phyloP scores from a whole-genome alignment of 2,888 invertebrate genomes.

The Trichogramma evanescens region DNA sequence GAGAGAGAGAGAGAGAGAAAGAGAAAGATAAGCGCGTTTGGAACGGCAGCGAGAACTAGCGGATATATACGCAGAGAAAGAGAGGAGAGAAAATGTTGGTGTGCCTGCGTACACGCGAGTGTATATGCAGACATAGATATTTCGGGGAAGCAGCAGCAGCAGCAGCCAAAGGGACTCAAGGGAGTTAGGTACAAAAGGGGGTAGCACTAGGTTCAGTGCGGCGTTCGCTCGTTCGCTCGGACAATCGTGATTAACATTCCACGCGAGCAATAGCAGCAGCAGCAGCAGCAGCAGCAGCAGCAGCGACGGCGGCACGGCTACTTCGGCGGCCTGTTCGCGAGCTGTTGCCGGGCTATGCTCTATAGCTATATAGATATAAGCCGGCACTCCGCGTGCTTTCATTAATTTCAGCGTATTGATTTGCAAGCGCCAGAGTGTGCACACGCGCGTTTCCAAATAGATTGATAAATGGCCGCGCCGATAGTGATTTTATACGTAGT shows the following conservation, averaged over 20 bases:
- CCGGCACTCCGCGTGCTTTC: constrained; percentile 48
- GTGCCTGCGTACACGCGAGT: too few species aligned
- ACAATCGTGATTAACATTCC: constrained; percentile 49
- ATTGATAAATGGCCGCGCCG: constrained; percentile 48
- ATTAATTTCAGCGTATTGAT: constrained; percentile 50
- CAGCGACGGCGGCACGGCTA: too few species aligned
- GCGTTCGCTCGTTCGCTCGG: constrained; percentile 39
- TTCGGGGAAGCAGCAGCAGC: constrained; percentile 3
- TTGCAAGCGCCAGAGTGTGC: constrained; percentile 26
- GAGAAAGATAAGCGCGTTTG: background rate
- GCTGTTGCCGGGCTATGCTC: background rate
- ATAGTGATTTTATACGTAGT: constrained; percentile 44
- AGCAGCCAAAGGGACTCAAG: constrained; percentile 27
- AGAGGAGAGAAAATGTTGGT: background rate
- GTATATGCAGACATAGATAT: background rate
- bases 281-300: background rate
- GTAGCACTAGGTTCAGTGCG: constrained; percentile 16
- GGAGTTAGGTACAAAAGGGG: constrained; percentile 25
- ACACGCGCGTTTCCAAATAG: constrained; percentile 18
- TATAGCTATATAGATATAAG: constrained; percentile 22
- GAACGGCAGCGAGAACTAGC: background rate
- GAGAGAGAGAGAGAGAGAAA: constrained; percentile 9
- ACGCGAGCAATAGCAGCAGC: constrained; percentile 34
- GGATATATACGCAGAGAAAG: constrained; percentile 12
- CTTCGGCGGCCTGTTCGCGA: constrained; percentile 9